Conservation (phyloP, 2,888 invertebrate genomes). For the Nemoura dubitans region DNA sequence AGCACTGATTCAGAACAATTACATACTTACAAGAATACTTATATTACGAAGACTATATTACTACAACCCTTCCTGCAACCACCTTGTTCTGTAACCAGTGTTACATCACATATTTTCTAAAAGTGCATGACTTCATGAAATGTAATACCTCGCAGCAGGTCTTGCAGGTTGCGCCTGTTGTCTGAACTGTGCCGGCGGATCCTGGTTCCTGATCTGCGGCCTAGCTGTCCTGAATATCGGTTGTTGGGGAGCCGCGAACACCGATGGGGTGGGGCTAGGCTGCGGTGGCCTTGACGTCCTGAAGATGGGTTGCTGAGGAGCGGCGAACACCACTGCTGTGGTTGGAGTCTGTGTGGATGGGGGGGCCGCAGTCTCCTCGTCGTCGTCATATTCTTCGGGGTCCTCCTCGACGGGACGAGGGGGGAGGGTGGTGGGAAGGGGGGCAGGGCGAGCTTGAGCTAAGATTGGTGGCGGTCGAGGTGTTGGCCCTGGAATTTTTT, state of each 20-base stretch:
- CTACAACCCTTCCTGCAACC: too few species aligned
- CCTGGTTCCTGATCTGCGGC: slow-evolving; percentile 28
- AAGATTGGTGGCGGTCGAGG: slow-evolving; percentile 38
- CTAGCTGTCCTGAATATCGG: background rate
- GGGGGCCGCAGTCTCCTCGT: slow-evolving; percentile 66
- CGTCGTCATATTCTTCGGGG: slow-evolving; percentile 66
- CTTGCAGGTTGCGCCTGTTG: background rate
- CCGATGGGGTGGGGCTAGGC: slow-evolving; percentile 41
- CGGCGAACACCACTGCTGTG: slow-evolving; percentile 49
- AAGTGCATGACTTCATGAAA: too few species aligned
- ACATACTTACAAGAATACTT: too few species aligned
- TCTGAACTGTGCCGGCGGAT: background rate
- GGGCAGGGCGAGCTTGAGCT: slow-evolving; percentile 49
- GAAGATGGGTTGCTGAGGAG: slow-evolving; percentile 47
- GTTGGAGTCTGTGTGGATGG: slow-evolving; percentile 56
- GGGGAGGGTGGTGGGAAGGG: slow-evolving; percentile 57
- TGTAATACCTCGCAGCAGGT: background rate
- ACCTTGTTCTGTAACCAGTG: too few species aligned
- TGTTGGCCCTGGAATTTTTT: slow-evolving; percentile 15
- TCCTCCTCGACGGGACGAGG: slow-evolving; percentile 58
- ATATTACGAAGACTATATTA: too few species aligned
- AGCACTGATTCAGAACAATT: too few species aligned
- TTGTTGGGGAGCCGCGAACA: slow-evolving; percentile 37
- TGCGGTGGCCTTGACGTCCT: slow-evolving; percentile 50
- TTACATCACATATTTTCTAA: too few species aligned